phyloP scores from a whole-genome alignment of 1,140 invertebrate species.

The Caerostris extrusa region DNA sequence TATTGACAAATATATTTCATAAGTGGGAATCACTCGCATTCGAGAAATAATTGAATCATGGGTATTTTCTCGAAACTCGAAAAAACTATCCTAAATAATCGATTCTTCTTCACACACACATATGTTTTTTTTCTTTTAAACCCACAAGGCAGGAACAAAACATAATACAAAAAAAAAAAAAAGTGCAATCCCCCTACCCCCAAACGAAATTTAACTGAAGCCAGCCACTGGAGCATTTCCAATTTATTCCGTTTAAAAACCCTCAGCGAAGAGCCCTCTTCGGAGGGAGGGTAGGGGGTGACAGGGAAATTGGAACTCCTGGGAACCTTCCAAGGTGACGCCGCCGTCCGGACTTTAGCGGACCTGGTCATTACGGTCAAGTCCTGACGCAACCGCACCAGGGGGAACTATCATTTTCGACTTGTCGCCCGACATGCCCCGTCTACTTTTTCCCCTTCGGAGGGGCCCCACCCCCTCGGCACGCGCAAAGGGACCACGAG shows the following conservation, averaged over 20 bases:
- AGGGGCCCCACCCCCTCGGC: not conserved
- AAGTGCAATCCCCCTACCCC: not conserved
- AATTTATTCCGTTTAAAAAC: slow-evolving; percentile 39
- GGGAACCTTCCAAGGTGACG: slow-evolving; percentile 73
- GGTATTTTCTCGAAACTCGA: too few species aligned
- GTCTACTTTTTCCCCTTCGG: slow-evolving; percentile 46
- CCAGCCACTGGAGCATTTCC: not conserved
- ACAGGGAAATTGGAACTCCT: slow-evolving; percentile 77
- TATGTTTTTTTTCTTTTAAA: not conserved
- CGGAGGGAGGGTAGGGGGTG: not conserved
- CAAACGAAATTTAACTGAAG: not conserved
- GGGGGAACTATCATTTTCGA: slow-evolving; percentile 75
- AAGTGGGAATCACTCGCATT: too few species aligned
- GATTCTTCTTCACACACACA: not conserved
- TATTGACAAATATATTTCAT: too few species aligned
- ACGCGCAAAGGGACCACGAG: not conserved
- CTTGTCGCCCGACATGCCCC: slow-evolving; percentile 70
- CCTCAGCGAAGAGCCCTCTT: not conserved
- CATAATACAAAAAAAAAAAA: not conserved
- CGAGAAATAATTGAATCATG: too few species aligned
- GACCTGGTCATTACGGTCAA: slow-evolving; percentile 75
- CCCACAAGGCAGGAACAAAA: not conserved
- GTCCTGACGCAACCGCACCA: slow-evolving; percentile 55
- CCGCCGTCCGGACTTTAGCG: slow-evolving; percentile 56
- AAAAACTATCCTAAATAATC: too few species aligned